Conservation (phyloP, 2,797 vertebrate species). For the Tapera naevia region DNA sequence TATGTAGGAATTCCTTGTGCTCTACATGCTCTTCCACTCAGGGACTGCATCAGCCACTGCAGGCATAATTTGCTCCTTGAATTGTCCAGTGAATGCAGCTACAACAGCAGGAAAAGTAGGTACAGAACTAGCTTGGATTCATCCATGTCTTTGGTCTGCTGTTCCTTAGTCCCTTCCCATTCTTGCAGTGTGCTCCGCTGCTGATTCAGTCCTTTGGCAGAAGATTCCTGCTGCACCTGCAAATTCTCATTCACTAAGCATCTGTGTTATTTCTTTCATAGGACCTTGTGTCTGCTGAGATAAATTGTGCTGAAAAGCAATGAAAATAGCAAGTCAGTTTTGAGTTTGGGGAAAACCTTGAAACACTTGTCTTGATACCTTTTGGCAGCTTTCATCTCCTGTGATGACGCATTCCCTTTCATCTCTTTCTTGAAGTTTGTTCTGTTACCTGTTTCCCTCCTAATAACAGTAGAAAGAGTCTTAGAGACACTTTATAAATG, state of each 20-base stretch:
- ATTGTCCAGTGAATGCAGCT: not conserved
- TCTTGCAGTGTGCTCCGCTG: constrained; percentile 40
- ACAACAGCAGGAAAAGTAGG: not conserved
- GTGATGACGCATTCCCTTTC: constrained; percentile 25
- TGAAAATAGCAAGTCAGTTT: constrained; percentile 51
- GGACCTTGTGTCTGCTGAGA: constrained; percentile 48
- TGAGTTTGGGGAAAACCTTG: not conserved
- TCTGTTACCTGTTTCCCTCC: constrained; percentile 13
- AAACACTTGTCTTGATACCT: not conserved
- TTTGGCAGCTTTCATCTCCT: constrained; percentile 40
- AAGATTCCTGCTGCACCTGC: constrained; percentile 42
- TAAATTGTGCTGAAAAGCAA: constrained; percentile 61
- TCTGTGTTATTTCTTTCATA: constrained; percentile 1
- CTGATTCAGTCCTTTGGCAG: constrained; percentile 20
- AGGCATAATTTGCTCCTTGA: not conserved
- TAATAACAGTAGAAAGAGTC: not conserved
- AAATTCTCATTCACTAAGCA: constrained; percentile 31
- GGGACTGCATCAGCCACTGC: not conserved
- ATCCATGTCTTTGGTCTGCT: not conserved
- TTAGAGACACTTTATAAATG: not conserved
- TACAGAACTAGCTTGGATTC: not conserved
- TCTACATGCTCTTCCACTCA: not conserved
- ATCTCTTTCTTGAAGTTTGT: constrained; percentile 29
- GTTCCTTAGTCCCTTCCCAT: not conserved
- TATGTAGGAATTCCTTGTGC: not conserved